Conservation (phyloP, 1,140 invertebrate species). For the Sycophaga agraensis region DNA sequence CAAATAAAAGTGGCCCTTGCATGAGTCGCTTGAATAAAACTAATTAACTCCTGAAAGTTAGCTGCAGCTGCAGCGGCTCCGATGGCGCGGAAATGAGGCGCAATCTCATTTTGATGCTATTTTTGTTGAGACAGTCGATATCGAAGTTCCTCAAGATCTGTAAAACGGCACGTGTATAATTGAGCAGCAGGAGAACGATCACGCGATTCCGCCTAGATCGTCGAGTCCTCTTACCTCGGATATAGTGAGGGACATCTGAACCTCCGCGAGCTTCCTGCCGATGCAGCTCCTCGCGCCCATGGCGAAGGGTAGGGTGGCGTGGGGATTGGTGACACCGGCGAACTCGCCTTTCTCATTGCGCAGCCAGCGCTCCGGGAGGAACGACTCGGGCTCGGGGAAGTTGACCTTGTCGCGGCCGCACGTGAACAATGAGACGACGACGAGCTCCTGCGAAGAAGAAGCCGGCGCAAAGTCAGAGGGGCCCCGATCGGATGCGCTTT, state of each 20-base stretch:
- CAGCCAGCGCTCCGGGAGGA: slow-evolving; percentile 78
- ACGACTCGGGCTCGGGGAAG: slow-evolving; percentile 70
- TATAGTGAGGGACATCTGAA: slow-evolving; percentile 70
- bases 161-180: slow-evolving; percentile 16
- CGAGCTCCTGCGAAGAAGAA: slow-evolving; percentile 76
- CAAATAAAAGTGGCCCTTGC: no score
- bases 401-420: slow-evolving; percentile 70
- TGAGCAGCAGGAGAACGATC: no score
- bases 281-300: slow-evolving; percentile 80
- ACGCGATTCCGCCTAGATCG: no score
- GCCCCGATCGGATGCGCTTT: no score
- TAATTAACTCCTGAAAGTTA: slow-evolving; percentile 30
- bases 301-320: slow-evolving; percentile 81
- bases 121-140: slow-evolving; percentile 57
- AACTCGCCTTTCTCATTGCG: slow-evolving; percentile 56
- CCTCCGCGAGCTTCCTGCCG: slow-evolving; percentile 76
- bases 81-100: slow-evolving; percentile 64
- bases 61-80: slow-evolving; percentile 52
- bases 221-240: slow-evolving; percentile 64
- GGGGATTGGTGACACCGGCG: slow-evolving; percentile 57
- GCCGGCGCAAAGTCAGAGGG: no score
- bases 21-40: neutral
- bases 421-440: slow-evolving; percentile 81
- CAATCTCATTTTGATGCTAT: slow-evolving; percentile 58
- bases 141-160: slow-evolving; percentile 57